Base-by-base conservation (phyloP, 2,797 vertebrate species). In the Argentina silus region DNA sequence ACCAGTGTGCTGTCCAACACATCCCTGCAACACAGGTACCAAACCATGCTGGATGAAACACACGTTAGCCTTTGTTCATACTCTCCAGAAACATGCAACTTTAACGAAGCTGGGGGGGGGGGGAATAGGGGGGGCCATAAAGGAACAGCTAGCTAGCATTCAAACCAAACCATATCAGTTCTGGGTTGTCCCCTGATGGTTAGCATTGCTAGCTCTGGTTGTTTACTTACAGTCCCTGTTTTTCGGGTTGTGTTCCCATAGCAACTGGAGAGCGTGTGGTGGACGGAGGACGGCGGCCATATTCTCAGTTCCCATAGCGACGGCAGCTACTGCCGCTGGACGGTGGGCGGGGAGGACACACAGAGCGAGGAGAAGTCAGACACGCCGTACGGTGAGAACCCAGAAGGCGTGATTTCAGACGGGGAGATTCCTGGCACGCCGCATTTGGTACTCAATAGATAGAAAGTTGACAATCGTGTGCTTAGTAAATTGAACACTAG, bases 241-340 rank as follows among this genome's bases (percentile, higher is more conserved):
- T 56, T 53, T 9, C 27, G 27, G 36, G 9, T 15, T 27, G 2
- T 23, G 27, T 14, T 21, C 51, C 55, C 73, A 23, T 79, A 99
- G 97, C 96, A 97, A 86, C 89, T 99, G 82, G 98, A 99, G 89
- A 98, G 96, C 67, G 92, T 96, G 64, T 96, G 94, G 91, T 99
- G 97, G 98, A 96, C 95, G 70, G 95, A 94, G 67, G 96, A 97
- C 6, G 97, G 96, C 47, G 87, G 70, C 64, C 93, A 93, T 82
- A 92, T 99, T 61, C 84, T 98, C 81, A 98, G 96, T 81, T 99
- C 97, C 61, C 97, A 99, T 87, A 98, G 93, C 0, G 97, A 99
- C 63, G 97, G 98, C 65, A 97, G 97, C 81, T 98, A 97, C 78
- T 93, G 93, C 80, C 95, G 95, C 53, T 99, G 98, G 98, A 90